Conservation (phyloP, 1,140 invertebrate species). For the Physella acuta region DNA sequence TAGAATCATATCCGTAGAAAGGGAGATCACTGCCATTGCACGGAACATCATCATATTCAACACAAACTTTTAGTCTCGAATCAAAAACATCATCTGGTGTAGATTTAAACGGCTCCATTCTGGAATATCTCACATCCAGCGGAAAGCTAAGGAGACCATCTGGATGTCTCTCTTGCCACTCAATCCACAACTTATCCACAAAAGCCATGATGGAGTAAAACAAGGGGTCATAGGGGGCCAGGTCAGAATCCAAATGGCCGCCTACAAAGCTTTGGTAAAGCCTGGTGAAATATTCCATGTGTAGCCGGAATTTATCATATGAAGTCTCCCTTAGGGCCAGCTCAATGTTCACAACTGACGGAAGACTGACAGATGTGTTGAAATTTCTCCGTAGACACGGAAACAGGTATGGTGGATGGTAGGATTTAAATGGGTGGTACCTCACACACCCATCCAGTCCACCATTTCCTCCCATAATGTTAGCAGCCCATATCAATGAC, state of each 20-base stretch:
- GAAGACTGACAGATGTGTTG: constrained; percentile 38
- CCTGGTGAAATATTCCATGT: constrained; percentile 39
- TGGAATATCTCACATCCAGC: constrained; percentile 32
- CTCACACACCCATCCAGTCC: constrained; percentile 40
- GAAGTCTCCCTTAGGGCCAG: constrained; percentile 37
- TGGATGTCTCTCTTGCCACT: constrained; percentile 42
- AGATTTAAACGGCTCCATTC: constrained; percentile 44
- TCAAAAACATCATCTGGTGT: constrained; percentile 46
- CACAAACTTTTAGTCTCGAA: constrained; percentile 43
- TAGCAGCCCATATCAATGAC: constrained; percentile 42
- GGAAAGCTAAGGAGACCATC: constrained; percentile 38
- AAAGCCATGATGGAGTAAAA: constrained; percentile 45
- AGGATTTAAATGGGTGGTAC: constrained; percentile 47
- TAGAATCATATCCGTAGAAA: constrained; percentile 33
- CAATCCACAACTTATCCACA: constrained; percentile 48
- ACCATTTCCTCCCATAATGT: constrained; percentile 50
- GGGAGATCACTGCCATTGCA: constrained; percentile 36
- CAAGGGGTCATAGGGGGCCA: constrained; percentile 45
- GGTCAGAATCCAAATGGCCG: constrained; percentile 45
- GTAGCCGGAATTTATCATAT: constrained; percentile 40
- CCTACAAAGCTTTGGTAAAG: constrained; percentile 45
- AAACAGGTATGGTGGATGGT: constrained; percentile 38
- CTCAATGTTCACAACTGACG: constrained; percentile 47
- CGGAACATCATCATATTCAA: constrained; percentile 39
- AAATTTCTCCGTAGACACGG: constrained; percentile 47